A percentile compares a stretch with the other conserved stretches of the same genome.
phyloP scores from a whole-genome alignment of 2,113 vertebrate species.

The Silurus asotus region DNA sequence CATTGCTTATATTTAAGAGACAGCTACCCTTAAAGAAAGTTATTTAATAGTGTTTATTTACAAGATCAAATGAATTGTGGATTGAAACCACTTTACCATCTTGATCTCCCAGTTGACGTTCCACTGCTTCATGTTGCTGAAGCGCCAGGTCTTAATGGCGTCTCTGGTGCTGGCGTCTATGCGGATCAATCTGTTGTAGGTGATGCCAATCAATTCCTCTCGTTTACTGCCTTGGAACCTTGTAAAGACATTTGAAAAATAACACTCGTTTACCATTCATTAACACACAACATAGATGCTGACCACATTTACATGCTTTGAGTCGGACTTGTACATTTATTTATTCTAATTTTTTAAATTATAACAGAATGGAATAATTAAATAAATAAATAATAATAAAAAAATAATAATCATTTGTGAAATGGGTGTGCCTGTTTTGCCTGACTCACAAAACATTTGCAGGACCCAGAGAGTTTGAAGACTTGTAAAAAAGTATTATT shows the following conservation, averaged over 20 bases:
- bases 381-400: no score
- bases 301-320: background rate
- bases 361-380: background rate
- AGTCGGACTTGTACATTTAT: background rate
- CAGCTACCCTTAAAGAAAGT: background rate
- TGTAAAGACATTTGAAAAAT: background rate
- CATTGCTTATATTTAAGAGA: background rate
- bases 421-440: background rate
- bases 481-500: conserved; percentile 3
- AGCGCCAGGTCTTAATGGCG: conserved; percentile 96
- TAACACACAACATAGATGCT: background rate
- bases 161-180: conserved; percentile 94
- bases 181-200: conserved; percentile 94
- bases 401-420: background rate
- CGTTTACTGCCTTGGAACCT: conserved; percentile 97
- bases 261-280: no score
- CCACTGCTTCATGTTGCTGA: conserved; percentile 99
- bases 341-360: no score
- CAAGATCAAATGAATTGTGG: background rate
- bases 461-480: background rate
- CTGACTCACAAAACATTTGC: conserved; percentile 2
- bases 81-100: conserved; percentile 77
- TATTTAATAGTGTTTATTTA: background rate
- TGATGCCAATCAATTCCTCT: conserved; percentile 96
- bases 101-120: conserved; percentile 99